These are phyloP conservation scores for Psophia crepitans DNA, from an alignment of 2,113 vertebrate species.

Conservation along the genomic window DNA sequence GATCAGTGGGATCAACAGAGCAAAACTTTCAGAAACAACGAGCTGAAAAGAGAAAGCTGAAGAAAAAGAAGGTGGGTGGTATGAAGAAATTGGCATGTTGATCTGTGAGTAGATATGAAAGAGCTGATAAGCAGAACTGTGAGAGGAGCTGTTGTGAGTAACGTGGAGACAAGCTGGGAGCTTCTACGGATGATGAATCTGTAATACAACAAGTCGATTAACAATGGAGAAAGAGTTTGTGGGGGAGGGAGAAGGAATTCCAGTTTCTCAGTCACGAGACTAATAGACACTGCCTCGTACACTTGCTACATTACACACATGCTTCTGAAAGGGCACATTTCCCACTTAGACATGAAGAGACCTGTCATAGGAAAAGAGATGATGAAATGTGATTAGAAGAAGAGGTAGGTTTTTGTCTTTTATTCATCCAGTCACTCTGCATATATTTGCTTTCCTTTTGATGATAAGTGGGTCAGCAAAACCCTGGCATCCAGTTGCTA, in stretches of 20 bases:
- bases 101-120: background rate
- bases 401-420: background rate
- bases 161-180: background rate
- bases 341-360: background rate
- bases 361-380: background rate
- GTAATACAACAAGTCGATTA: background rate
- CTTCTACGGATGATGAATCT: background rate
- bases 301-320: background rate
- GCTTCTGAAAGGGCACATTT: background rate
- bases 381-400: background rate
- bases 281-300: background rate
- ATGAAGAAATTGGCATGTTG: background rate
- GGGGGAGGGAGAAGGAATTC: conserved; percentile 39
- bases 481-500: background rate
- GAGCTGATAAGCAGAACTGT: background rate
- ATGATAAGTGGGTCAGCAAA: background rate
- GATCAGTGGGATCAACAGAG: background rate
- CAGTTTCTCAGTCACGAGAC: background rate
- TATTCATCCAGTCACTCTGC: background rate
- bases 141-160: background rate
- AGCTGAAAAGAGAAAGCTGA: background rate
- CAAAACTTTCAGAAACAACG: background rate
- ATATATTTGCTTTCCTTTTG: background rate
- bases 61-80: background rate
- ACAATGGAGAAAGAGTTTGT: conserved; percentile 2